Evolutionary conservation across 2,797 vertebrate species (phyloP).

Genomic region (Ibycter americanus): DNA sequence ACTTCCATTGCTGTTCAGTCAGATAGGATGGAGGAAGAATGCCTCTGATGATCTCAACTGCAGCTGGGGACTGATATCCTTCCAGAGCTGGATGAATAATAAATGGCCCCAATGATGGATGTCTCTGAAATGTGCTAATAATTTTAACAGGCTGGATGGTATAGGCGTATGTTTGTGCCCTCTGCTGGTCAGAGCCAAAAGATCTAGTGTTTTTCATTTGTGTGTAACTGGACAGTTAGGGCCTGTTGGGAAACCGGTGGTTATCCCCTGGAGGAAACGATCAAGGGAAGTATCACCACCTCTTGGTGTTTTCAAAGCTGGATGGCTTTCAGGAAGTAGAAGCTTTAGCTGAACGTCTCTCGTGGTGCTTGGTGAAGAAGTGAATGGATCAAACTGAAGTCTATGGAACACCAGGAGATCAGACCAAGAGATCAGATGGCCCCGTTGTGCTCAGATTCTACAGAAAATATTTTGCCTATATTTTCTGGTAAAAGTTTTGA

Average conservation of each 20-base stretch:
- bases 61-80: not conserved
- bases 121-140: not conserved
- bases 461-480: not conserved
- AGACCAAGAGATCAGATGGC: not conserved
- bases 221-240: not conserved
- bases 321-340: not conserved
- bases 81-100: slow-evolving; percentile 43
- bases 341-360: not conserved
- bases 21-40: not conserved
- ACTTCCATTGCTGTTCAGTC: slow-evolving; percentile 1
- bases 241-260: not conserved
- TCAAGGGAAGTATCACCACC: not conserved
- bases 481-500: not conserved
- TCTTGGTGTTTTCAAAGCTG: not conserved
- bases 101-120: not conserved
- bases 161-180: not conserved
- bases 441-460: not conserved
- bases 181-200: not conserved
- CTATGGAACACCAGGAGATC: not conserved
- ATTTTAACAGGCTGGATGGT: not conserved
- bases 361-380: not conserved
- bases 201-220: not conserved
- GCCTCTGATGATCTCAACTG: not conserved
- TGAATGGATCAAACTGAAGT: not conserved
- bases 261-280: not conserved